Conservation (phyloP, 2,797 vertebrate genomes). For the Rhinatrema bivittatum region DNA sequence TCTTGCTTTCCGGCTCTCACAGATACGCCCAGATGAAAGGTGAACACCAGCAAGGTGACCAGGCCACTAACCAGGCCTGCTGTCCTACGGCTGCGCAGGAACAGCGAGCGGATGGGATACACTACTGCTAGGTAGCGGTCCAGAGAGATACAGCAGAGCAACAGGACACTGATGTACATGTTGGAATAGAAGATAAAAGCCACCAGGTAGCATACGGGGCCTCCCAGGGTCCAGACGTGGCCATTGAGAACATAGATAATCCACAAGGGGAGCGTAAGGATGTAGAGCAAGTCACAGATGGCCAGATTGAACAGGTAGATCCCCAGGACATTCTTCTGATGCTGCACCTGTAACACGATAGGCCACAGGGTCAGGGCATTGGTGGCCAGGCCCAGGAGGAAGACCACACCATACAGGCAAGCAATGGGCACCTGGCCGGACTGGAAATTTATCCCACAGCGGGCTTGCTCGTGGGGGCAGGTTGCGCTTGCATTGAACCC, state of each 20-base stretch:
- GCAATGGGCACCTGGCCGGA: neutral
- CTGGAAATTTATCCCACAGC: neutral
- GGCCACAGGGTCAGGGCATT: slow-evolving; percentile 10
- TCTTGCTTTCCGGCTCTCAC: neutral
- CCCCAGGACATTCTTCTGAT: slow-evolving; percentile 4
- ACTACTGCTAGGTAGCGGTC: slow-evolving; percentile 20
- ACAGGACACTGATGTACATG: slow-evolving; percentile 17
- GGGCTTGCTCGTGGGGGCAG: neutral
- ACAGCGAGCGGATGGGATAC: slow-evolving; percentile 4
- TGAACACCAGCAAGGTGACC: slow-evolving; percentile 10
- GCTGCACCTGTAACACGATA: slow-evolving; percentile 10
- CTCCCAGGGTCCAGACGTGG: slow-evolving; percentile 15
- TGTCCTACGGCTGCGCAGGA: neutral
- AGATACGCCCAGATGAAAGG: slow-evolving; percentile 1
- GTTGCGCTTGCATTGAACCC: neutral
- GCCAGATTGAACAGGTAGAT: slow-evolving; percentile 18
- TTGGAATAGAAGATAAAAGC: slow-evolving; percentile 28
- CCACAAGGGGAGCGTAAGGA: slow-evolving; percentile 18
- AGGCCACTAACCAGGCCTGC: neutral
- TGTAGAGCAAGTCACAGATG: slow-evolving; percentile 10
- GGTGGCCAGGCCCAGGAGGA: slow-evolving; percentile 16
- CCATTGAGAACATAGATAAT: slow-evolving; percentile 7
- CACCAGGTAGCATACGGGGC: slow-evolving; percentile 6
- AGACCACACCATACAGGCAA: slow-evolving; percentile 6
- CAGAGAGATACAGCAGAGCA: slow-evolving; percentile 20